Evolutionary conservation across 2,797 vertebrate genomes (phyloP).

Genomic region (Peromyscus melanophrys): DNA sequence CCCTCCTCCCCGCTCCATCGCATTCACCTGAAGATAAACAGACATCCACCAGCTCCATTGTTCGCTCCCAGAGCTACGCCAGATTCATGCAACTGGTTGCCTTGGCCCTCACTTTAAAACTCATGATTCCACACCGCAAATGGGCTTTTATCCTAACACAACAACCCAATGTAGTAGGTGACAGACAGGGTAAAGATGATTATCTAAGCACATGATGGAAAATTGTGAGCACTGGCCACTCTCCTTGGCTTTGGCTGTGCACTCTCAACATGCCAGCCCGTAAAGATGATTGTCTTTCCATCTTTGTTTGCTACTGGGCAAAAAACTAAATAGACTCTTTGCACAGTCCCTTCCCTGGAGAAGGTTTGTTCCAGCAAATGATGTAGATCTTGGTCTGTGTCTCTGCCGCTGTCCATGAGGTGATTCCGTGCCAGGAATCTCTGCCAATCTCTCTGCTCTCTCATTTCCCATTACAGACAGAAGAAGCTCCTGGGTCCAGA

Average conservation of each 20-base stretch:
- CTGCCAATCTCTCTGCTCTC: background rate
- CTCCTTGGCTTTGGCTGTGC: background rate
- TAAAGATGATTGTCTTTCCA: background rate
- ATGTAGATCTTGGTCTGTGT: background rate
- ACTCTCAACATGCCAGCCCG: background rate
- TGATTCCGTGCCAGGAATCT: background rate
- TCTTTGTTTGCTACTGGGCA: background rate
- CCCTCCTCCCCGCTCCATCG: background rate
- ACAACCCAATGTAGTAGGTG: background rate
- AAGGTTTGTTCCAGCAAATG: conserved; percentile 9
- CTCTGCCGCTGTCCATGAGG: background rate
- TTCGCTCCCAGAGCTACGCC: background rate
- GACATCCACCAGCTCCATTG: background rate
- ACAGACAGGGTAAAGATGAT: background rate
- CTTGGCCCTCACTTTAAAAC: background rate
- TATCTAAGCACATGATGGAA: background rate
- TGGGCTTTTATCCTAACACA: background rate
- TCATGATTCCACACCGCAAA: background rate
- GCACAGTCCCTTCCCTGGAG: background rate
- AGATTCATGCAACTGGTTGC: background rate
- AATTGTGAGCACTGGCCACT: background rate
- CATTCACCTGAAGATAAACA: background rate
- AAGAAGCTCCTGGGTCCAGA: background rate
- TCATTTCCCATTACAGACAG: background rate
- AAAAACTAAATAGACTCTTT: background rate